A percentile compares a stretch with the other conserved stretches of the same genome.
phyloP scores from a whole-genome alignment of 2,888 invertebrate species.

The Volucella inflata region DNA sequence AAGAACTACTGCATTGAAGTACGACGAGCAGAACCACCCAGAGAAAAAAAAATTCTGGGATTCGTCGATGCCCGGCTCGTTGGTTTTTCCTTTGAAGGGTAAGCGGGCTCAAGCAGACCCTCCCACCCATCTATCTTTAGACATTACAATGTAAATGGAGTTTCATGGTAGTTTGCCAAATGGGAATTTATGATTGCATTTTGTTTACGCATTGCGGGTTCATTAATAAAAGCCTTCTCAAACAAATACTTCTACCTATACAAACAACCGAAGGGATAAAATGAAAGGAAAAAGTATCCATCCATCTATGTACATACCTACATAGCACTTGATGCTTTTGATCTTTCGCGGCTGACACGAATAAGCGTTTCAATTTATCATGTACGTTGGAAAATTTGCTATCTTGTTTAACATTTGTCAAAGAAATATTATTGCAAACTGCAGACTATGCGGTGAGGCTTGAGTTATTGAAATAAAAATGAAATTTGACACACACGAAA shows the following conservation, averaged over 20 bases:
- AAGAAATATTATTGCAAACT: conserved; percentile 1
- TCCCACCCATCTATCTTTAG: not conserved
- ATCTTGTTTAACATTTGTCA: conserved; percentile 22
- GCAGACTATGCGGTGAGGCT: not conserved
- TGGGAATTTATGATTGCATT: conserved; percentile 71
- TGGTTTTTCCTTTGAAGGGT: conserved; percentile 29
- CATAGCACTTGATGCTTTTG: conserved; percentile 19
- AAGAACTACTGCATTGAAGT: conserved; percentile 47
- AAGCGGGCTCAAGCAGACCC: not conserved
- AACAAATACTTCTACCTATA: conserved; percentile 41
- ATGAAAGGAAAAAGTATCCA: conserved; percentile 34
- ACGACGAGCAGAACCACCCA: not conserved
- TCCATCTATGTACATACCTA: too few relatives aligned
- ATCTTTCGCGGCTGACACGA: conserved; percentile 45
- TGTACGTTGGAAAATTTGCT: conserved; percentile 44
- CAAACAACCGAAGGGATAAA: conserved; percentile 28
- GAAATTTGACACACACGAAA: not conserved
- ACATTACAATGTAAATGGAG: conserved; percentile 36
- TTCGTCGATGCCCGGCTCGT: conserved; percentile 52
- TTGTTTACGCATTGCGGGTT: conserved; percentile 73
- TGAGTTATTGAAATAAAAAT: not conserved
- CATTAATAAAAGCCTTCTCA: conserved; percentile 64
- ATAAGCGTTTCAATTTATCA: conserved; percentile 71
- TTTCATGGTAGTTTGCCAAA: conserved; percentile 63
- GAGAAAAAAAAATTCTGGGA: conserved; percentile 20